Base-by-base conservation (phyloP, 2,113 vertebrate species). In the Holacanthus passer region DNA sequence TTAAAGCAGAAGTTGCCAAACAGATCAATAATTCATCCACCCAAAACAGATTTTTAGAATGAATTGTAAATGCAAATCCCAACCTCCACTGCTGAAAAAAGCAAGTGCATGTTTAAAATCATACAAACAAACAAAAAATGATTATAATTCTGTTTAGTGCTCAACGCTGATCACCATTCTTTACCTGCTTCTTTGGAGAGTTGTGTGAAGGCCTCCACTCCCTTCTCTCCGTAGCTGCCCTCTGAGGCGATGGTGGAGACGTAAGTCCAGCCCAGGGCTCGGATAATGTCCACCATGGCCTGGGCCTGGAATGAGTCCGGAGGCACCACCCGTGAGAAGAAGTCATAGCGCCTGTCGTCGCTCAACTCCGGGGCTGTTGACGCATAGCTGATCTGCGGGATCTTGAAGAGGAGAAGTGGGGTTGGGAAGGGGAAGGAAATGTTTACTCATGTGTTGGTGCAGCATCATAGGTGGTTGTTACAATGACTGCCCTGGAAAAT, bases 281-380 rank as follows among this genome's bases (percentile, higher is more conserved):
- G 97, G 81, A 99, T 97, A 29, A 99, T 99, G 93, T 99, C 98
- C 92, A 99, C 98, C 98, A 99, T 99, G 73, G 98, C 98, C 93
- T 99, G 98, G 56, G 98, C 98, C 95, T 99, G 98, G 92, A 99
- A 99, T 41, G 98, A 99, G 90, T 99, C 98, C 0, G 98, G 98
- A 50, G 98, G 98, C 80, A 99, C 98, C 92, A 99, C 98, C 0
- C 98, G 96, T 5, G 98, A 99, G 96, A 99, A 99, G 96, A 99
- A 99, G 94, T 99, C 98, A 55, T 99, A 99, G 71, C 98, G 97
- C 22, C 97, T 95, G 93, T 99, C 98, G 43, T 99, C 98, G 48
- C 98, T 99, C 92, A 99, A 83, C 93, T 99, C 98, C 0, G 98
- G 98, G 67, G 98, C 98, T 0, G 98, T 99, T 69, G 98, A 99